Evolutionary conservation across 1,140 invertebrate species (phyloP), one percentile per base, ranked within the genome.

Genomic region (Drosophila nigrodunni): DNA sequence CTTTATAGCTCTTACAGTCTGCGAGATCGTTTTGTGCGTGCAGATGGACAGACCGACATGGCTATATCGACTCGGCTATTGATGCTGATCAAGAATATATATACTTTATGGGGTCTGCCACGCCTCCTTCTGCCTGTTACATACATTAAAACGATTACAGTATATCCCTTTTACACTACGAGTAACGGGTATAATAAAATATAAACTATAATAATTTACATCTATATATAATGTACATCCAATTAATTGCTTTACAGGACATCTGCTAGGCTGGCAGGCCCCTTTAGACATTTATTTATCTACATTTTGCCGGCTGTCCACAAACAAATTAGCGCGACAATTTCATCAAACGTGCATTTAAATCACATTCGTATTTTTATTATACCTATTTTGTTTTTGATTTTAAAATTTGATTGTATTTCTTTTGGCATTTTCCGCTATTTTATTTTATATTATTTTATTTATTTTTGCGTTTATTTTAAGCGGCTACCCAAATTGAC

Each of bases 271-370:
- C 7, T 9, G n/a, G 7, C 35, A 41, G 7, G 5, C 3, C 43
- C 35, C 4, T 10, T 7, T 39, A 49, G 15, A 44, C 6, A n/a
- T 21, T 55, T 35, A 46, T 49, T 43, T 49, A 25, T 43, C 35
- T 47, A 46, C 9, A 58, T 69, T 62, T 82, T 61, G 55, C 5
- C 9, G 43, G 10, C 7, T 46, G 35, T 44, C 50, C 64, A 47
- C 64, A 66, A 78, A 74, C 66, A 87, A 87, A 89, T 83, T 83
- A 80, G 70, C 77, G 59, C 61, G 25, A 50, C 66, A 66, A 80
- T 88, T 80, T 88, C 80, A 71, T 87, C 83, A 87, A 61, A 61
- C 74, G 50, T 30, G 54, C 77, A 64, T 83, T 88, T 88, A 87
- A 87, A 82, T 87, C 79, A 79, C 43, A 64, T 78, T 57, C 52